Conservation (phyloP, 2,888 invertebrate species). For the Xylocampa areola region DNA sequence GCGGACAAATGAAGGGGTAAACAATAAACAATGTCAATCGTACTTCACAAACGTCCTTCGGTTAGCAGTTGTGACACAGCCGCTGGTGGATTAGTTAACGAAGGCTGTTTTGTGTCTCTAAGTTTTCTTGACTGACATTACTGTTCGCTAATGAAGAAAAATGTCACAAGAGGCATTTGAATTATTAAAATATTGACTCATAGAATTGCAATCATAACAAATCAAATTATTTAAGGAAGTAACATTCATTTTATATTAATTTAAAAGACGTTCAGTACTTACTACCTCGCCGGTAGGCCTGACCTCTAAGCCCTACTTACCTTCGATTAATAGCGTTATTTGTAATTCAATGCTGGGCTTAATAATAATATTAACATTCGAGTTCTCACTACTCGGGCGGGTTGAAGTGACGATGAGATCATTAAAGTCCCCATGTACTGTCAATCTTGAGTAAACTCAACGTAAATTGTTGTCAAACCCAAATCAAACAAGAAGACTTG, state of each 20-base stretch:
- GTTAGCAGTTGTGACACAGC: conserved; percentile 58
- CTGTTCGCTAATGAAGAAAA: too few relatives aligned
- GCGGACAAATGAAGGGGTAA: conserved; percentile 70
- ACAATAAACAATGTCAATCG: conserved; percentile 80
- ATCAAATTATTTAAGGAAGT: too few relatives aligned
- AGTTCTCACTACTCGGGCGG: conserved; percentile 14
- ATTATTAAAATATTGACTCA: too few relatives aligned
- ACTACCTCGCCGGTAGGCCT: conserved; percentile 21
- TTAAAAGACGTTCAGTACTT: conserved; percentile 13
- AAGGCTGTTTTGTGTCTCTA: conserved; percentile 32
- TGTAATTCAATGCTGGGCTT: conserved; percentile 46
- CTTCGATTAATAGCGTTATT: conserved; percentile 48
- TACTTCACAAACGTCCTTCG: conserved; percentile 72
- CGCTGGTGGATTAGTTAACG: conserved; percentile 40
- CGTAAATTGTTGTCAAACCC: conserved; percentile 32
- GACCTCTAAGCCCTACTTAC: conserved; percentile 56
- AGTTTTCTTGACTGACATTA: too few relatives aligned
- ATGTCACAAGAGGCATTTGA: too few relatives aligned
- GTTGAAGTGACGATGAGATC: conserved; percentile 31
- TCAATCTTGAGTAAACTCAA: conserved; percentile 16
- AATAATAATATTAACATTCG: conserved; percentile 38
- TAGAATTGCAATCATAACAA: too few relatives aligned
- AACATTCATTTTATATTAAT: conserved; percentile 25
- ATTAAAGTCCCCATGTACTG: conserved; percentile 31
- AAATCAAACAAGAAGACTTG: conserved; percentile 42